Evolutionary conservation across 2,888 invertebrate genomes (phyloP).

Genomic region (Phaedon cochleariae): DNA sequence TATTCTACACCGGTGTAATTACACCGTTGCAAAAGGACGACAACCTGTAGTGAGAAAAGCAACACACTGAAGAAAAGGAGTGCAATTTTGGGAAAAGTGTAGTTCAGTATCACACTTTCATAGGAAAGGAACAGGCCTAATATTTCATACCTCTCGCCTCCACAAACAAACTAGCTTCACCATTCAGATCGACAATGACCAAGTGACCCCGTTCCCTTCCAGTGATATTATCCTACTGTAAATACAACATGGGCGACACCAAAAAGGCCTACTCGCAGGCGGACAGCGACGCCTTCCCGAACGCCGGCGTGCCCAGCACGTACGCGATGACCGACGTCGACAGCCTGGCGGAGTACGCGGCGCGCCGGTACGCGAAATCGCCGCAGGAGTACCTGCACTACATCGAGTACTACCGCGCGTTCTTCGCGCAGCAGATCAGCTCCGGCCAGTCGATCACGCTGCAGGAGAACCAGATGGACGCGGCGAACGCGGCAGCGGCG

Average conservation of each 20-base stretch:
- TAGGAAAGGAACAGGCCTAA: no score
- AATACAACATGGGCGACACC: constrained; percentile 64
- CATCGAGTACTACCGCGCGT: constrained; percentile 76
- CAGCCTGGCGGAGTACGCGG: constrained; percentile 78
- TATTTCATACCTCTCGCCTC: no score
- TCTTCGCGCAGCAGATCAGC: constrained; percentile 72
- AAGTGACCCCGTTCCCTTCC: no score
- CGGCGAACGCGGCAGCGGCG: constrained; percentile 84
- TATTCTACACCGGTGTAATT: no score
- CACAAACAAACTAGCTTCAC: no score
- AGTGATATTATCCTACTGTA: constrained; percentile 68
- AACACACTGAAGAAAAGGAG: no score
- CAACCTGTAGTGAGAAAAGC: no score
- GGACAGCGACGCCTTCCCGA: constrained; percentile 60
- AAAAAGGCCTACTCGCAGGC: constrained; percentile 61
- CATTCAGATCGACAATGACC: no score
- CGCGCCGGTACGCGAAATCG: constrained; percentile 76
- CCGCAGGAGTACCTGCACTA: constrained; percentile 76
- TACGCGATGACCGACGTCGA: constrained; percentile 75
- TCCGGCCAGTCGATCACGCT: constrained; percentile 65
- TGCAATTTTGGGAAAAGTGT: no score
- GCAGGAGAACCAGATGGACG: constrained; percentile 70
- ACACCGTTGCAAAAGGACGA: no score
- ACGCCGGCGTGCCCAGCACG: constrained; percentile 59
- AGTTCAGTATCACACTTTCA: no score